Evolutionary conservation across 2,888 invertebrate species (phyloP), one percentile per base, ranked within the genome.

Genomic region (Mythimna lalbum): DNA sequence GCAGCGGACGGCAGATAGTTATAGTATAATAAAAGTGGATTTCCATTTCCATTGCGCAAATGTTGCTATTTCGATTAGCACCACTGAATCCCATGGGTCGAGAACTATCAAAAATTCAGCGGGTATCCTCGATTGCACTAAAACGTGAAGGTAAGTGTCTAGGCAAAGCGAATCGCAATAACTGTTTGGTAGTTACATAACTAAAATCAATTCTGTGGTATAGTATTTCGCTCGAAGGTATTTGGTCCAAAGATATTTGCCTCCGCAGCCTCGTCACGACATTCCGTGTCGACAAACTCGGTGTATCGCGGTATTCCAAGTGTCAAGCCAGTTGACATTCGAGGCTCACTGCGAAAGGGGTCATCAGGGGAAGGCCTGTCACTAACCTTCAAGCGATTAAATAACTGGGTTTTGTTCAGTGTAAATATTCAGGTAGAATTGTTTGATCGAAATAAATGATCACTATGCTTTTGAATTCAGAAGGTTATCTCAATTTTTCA

Each of bases 251-350:
- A 87, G 84, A 84, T 87, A 90, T 90, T 87, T 78, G 81, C 72
- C 82, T 83, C 82, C 81, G 85, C 82, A 86, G 77, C 80, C 71
- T 89, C 85, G 88, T 87, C 85, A 86, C 84, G 70, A 87, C 86
- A 89, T 88, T 89, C 87, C 86, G 76, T 84, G 79, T 81, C 85
- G 81, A 74, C 79, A 81, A 86, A 86, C 84, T 87, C 83, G 85
- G 86, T 78, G 84, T 87, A 86, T 83, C 85, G 80, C 81, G 85
- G 88, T 87, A 90, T 89, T 86, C 78, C 71, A 80, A 86, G 83
- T 87, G 87, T 87, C 88, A 86, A 87, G 80, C 69, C 84, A 78
- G 86, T 86, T 87, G 86, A 87, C 88, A 87, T 87, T 84, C 78
- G 67, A 75, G 79, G 75, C 78, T 82, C 79, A 67, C 77, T 82